Percentiles rank a stretch among this genome's conserved stretches.
Evolutionary conservation across 2,888 invertebrate species (phyloP).

Genomic region (Girardia tigrina): DNA sequence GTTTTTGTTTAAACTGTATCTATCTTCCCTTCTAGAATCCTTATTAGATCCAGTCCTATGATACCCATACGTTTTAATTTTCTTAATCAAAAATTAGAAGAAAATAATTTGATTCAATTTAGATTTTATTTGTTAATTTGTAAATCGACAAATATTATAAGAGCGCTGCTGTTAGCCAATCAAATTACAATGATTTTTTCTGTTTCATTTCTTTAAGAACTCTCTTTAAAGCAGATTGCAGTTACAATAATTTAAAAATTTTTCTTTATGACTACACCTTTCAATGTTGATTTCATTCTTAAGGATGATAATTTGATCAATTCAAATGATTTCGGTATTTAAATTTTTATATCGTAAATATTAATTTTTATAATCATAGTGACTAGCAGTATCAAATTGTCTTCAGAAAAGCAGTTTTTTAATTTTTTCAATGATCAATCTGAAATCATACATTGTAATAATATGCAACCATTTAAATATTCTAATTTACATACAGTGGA

Average conservation of each 20-base stretch:
- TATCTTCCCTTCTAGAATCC: no score
- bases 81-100: no score
- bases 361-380: not conserved
- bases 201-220: not conserved
- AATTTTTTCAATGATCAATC: not conserved
- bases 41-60: no score
- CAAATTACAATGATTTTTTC: not conserved
- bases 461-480: not conserved
- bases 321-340: not conserved
- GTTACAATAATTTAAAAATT: not conserved
- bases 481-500: not conserved
- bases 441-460: not conserved
- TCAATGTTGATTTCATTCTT: not conserved
- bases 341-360: not conserved
- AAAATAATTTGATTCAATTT: no score
- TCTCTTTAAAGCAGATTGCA: not conserved
- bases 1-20: no score
- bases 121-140: no score
- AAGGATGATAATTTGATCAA: not conserved
- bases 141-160: slow-evolving; percentile 10
- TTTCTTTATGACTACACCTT: not conserved
- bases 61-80: no score
- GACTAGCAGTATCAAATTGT: not conserved
- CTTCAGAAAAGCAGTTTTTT: not conserved
- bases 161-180: not conserved